A percentile compares a stretch with the other conserved stretches of the same genome.
Conservation (phyloP, 2,113 vertebrate genomes). For the Bubo bubo region DNA sequence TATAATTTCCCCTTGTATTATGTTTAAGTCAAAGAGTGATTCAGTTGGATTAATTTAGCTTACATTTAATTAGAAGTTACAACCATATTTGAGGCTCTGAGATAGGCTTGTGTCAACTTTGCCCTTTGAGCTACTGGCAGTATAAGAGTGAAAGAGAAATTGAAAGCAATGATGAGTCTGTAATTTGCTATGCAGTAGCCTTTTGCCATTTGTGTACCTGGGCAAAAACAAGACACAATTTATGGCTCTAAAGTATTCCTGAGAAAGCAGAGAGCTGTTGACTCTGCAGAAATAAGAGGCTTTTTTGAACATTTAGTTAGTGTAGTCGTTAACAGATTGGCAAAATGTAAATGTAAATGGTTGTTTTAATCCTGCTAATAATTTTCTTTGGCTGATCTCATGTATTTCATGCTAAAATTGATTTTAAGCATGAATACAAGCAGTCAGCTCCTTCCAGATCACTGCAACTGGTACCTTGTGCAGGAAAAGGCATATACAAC, state of each 20-base stretch:
- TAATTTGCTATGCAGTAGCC: neutral
- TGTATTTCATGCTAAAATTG: slow-evolving; percentile 15
- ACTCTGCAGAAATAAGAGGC: neutral
- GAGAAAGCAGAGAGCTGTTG: slow-evolving; percentile 13
- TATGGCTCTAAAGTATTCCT: neutral
- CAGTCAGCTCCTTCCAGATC: neutral
- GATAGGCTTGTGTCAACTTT: neutral
- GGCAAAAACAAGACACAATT: neutral
- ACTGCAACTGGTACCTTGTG: neutral
- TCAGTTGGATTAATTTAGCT: neutral
- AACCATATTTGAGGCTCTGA: neutral
- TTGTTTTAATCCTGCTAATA: slow-evolving; percentile 35
- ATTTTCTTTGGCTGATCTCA: slow-evolving; percentile 20
- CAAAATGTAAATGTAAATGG: neutral
- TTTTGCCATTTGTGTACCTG: neutral
- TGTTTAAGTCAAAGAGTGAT: neutral
- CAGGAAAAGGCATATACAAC: neutral
- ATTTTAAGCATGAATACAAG: neutral
- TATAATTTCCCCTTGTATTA: neutral
- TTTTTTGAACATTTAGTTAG: neutral
- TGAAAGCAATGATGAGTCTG: neutral
- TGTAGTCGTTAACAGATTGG: neutral
- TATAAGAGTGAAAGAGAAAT: neutral
- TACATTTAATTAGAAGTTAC: neutral
- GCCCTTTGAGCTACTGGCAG: neutral